phyloP scores from a whole-genome alignment of 2,113 vertebrate genomes.

The Poecile atricapillus region DNA sequence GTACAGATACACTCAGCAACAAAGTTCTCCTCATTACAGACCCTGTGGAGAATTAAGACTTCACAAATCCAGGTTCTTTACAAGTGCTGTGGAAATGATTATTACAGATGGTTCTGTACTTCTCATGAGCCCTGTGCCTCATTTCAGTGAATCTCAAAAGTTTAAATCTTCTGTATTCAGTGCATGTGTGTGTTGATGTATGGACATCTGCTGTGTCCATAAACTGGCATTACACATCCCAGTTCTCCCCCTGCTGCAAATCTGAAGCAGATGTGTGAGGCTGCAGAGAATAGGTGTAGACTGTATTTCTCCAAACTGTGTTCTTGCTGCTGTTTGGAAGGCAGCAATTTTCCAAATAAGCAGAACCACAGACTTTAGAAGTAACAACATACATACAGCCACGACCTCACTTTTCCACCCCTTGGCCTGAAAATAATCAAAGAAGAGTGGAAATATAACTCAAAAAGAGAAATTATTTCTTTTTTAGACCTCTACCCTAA shows the following conservation, averaged over 20 bases:
- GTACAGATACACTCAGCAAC: background rate
- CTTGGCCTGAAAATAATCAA: background rate
- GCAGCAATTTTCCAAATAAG: background rate
- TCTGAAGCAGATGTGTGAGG: background rate
- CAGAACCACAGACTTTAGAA: background rate
- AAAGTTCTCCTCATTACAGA: background rate
- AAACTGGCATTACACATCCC: background rate
- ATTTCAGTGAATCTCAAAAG: background rate
- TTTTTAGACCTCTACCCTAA: background rate
- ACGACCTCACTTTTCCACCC: background rate
- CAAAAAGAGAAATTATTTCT: background rate
- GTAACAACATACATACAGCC: background rate
- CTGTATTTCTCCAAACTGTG: background rate
- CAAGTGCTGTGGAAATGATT: background rate
- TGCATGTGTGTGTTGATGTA: fast-evolving
- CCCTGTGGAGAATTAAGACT: background rate
- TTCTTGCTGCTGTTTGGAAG: background rate
- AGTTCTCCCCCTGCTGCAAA: background rate
- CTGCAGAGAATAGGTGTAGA: background rate
- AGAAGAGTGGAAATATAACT: background rate
- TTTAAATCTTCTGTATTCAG: background rate
- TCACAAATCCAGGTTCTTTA: background rate
- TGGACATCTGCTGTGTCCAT: background rate
- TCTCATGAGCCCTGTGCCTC: background rate
- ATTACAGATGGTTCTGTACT: background rate